Evolutionary conservation across 2,888 invertebrate species (phyloP), one percentile per base, ranked within the genome.

Genomic region (Tolmerus cingulatus): DNA sequence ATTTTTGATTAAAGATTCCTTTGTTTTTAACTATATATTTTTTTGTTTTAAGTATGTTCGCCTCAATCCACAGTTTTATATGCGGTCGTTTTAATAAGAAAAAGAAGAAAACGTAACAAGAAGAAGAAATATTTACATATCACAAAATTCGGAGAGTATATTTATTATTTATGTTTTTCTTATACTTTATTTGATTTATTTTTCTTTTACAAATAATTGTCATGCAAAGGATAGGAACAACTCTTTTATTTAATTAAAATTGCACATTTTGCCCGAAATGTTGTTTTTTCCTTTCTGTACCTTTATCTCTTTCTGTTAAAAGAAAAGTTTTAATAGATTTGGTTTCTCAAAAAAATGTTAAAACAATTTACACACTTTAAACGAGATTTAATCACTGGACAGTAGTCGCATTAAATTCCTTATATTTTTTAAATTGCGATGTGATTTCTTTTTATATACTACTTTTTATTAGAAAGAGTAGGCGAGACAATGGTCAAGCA

Each of bases 71-170:
- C 27, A 23, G 2, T 57, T 57, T 57, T 23, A 23, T 23, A 9
- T 51, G 51, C 51, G 66, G 66, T 23, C 19, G 66, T 14, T 27
- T 23, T 16, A 76, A 76, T 34, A 16, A n/a, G n/a, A 27, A 76
- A 76, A 16, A 37, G 34, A 76, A 30, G 9, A n/a, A 76, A 76
- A 40, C 40, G 34, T 57, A 81, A 46, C 14, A 81, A 55, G 51
- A 57, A 14, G 19, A 66, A 57, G 51, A 81, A 55, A 16, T 82
- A 82, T 82, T 30, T 82, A 82, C 82, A 82, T 82, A 82, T 82
- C 82, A 82, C 82, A 82, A 82, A 82, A 82, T 82, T 82, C 66
- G 82, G 66, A 66, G 66, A 82, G 82, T 82, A 82, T 66, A 19
- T 66, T 27, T 23, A 9, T 23, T 55, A 19, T 55, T 16, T 55